Base-by-base conservation (phyloP, 2,888 invertebrate species). In the Terebella lapidaria region DNA sequence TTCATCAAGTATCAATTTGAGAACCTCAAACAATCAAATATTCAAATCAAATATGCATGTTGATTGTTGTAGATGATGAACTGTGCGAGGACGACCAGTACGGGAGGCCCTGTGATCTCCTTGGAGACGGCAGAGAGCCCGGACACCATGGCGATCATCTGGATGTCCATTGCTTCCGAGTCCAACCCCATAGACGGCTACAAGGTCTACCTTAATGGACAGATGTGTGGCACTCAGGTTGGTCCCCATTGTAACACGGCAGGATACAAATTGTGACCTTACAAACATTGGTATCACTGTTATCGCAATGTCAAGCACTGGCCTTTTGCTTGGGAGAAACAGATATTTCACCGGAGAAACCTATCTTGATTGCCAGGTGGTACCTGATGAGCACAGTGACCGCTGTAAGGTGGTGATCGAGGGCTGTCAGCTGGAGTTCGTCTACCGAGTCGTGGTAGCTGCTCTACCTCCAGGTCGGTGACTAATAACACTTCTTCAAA, bases 351-450 rank as follows among this genome's bases (percentile, higher is more conserved):
- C n/a, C n/a, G n/a, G n/a, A n/a, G n/a, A n/a, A n/a, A n/a, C n/a
- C n/a, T n/a, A n/a, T n/a, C n/a, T n/a, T n/a, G n/a, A n/a, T n/a
- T n/a, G n/a, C n/a, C 60, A 66, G 74, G 70, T 79, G 54, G 74
- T 76, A 15, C 78, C 78, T 4, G 75, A 75, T 57, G 70, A 70
- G 26, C 72, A 73, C 28, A 75, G 72, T 58, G 75, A 78, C 60
- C 62, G 78, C 4, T 79, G 79, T 65, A 77, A 78, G 60, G 77
- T 79, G 27, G 75, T 78, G 3, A 76, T 79, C 25, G 77, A 78
- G 42, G 76, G 76, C 59, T 79, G 79, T 70, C 69, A 73, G 26
- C 60, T 74, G 10, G 69, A 72, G 51, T 70, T 70, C 47, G 61
- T 67, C 3, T 78, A 78, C 71, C 74, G 70, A 54, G 69, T 79